These are phyloP conservation scores for Cheilosia scutellata DNA, from an alignment of 2,888 invertebrate genomes.

Conservation along the genomic window DNA sequence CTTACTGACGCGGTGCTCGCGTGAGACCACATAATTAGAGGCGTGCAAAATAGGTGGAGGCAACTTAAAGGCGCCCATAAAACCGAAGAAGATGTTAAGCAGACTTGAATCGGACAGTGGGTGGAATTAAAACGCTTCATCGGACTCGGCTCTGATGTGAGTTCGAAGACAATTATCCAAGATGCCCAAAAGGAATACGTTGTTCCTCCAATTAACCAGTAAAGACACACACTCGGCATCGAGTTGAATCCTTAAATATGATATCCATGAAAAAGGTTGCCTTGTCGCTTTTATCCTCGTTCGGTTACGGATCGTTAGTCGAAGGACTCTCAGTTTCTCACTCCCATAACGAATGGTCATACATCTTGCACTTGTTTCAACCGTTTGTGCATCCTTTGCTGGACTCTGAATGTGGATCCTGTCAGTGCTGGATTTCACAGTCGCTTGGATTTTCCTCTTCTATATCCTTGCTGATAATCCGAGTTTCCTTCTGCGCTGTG, in stretches of 20 bases:
- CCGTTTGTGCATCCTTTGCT: slow-evolving; percentile 35
- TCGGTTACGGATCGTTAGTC: slow-evolving; percentile 68
- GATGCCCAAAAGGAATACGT: neutral
- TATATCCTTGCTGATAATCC: slow-evolving; percentile 61
- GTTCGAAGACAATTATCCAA: slow-evolving; percentile 22
- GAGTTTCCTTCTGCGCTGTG: slow-evolving; percentile 43
- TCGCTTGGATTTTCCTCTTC: slow-evolving; percentile 54
- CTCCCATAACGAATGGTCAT: slow-evolving; percentile 75
- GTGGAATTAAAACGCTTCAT: slow-evolving; percentile 54
- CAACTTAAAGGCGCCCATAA: slow-evolving; percentile 57
- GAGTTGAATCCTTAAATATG: slow-evolving; percentile 49
- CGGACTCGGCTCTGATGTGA: slow-evolving; percentile 4
- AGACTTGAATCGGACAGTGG: slow-evolving; percentile 48
- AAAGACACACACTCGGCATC: neutral
- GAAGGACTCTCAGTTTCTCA: slow-evolving; percentile 50
- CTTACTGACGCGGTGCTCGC: slow-evolving; percentile 12
- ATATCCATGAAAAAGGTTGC: slow-evolving; percentile 67
- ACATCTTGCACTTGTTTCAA: slow-evolving; percentile 72
- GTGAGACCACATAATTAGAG: slow-evolving; percentile 63
- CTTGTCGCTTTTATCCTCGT: slow-evolving; percentile 5
- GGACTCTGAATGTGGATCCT: slow-evolving; percentile 59
- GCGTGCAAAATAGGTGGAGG: slow-evolving; percentile 67
- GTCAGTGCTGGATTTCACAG: slow-evolving; percentile 73
- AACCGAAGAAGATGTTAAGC: slow-evolving; percentile 66
- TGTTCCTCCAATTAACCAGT: slow-evolving; percentile 7